Conservation (phyloP, 2,113 vertebrate genomes). For the Boulengerochromis microlepis region DNA sequence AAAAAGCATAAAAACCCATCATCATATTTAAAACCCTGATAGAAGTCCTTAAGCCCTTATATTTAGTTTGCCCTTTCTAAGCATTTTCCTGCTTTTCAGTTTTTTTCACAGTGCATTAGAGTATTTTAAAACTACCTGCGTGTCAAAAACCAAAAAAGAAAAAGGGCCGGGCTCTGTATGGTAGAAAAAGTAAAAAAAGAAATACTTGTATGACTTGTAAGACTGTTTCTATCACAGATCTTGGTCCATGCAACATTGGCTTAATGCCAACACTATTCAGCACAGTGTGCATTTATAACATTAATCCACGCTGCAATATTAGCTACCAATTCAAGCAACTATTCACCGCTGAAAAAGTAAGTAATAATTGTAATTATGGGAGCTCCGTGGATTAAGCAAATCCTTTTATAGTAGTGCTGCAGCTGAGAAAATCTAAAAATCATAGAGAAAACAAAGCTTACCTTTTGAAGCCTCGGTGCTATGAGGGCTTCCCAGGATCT, state of each 20-base stretch:
- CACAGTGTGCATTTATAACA: neutral
- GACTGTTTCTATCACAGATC: neutral
- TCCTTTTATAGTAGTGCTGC: neutral
- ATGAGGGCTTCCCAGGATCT: conserved; percentile 77
- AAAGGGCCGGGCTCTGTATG: neutral
- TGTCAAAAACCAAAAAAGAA: neutral
- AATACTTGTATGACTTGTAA: neutral
- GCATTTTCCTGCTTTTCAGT: neutral
- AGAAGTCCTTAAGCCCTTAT: neutral
- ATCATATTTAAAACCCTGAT: neutral
- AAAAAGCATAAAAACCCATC: neutral
- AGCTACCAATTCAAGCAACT: neutral
- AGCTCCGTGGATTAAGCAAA: neutral
- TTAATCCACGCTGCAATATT: neutral
- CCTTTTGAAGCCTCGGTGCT: conserved; percentile 93
- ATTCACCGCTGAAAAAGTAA: neutral
- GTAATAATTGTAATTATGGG: neutral
- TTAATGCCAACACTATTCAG: neutral
- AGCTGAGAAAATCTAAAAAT: neutral
- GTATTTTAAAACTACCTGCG: neutral
- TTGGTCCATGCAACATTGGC: neutral
- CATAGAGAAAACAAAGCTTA: conserved; percentile 37
- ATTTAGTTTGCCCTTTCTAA: neutral
- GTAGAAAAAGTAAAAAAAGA: neutral
- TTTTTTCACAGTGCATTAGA: neutral